Evolutionary conservation across 2,797 vertebrate genomes (phyloP), one percentile per base, ranked within the genome.

Genomic region (Masticophis lateralis): DNA sequence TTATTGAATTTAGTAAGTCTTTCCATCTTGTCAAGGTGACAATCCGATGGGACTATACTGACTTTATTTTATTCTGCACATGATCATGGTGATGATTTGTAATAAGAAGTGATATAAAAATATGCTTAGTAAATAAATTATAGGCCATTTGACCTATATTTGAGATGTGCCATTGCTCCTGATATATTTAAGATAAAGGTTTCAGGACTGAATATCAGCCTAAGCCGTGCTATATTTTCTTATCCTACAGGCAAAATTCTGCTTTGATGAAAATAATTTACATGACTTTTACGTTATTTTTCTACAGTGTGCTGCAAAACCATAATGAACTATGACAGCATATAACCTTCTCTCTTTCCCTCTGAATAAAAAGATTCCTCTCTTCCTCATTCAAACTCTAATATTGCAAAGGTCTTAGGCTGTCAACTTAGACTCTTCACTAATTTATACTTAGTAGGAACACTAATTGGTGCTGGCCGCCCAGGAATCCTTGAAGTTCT

Each of bases 401-500:
- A 89, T 56, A 92, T 90, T 94, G 92, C 55, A 94, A 95, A 94
- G 93, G 93, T 89, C 93, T 92, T 32, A 63, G 66, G 94, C 47
- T 18, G 91, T 95, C 47, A 60, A 60, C 90, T 93, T 37, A 92
- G 28, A 90, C 74, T 93, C 63, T 66, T 89, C 55, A 79, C 89
- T 93, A 93, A 92, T 95, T 94, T 94, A 91, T 32, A 28, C 63
- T 95, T 94, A 93, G 60, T 94, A 95, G 79, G 53, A 88, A 92
- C 27, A 92, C 94, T 95, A 94, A 95, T 94, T 95, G n/a, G 93
- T 94, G 95, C 43, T 66, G 12, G 51, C 94, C n/a, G 94, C 94
- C 60, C 14, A 87, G 56, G 92, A 94, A 94, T 89, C 37, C 5
- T 79, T 92, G 92, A 94, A 91, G 37, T 47, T 43, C 56, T 83